A percentile compares a stretch with the other conserved stretches of the same genome.
Conservation (phyloP, 53 echinoderm and acorn worm species). For the Arbacia lixula region DNA sequence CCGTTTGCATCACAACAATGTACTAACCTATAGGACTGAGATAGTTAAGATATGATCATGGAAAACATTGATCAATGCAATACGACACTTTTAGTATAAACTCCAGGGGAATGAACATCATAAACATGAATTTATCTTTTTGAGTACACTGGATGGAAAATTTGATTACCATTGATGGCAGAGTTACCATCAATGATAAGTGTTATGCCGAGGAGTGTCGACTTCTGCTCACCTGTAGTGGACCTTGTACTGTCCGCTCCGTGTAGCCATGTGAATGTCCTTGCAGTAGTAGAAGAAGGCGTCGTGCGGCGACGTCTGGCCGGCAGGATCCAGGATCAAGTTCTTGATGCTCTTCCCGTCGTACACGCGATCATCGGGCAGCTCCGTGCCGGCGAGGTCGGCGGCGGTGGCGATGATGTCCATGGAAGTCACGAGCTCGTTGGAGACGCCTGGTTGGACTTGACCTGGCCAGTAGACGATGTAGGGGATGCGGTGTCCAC, state of each 20-base stretch:
- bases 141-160: no score
- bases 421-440: constrained; percentile 76
- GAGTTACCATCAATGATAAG: no score
- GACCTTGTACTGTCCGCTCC: constrained; percentile 66
- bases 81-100: no score
- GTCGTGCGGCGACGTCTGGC: constrained; percentile 54
- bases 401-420: constrained; percentile 77
- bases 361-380: constrained; percentile 61
- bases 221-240: no score
- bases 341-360: constrained; percentile 78
- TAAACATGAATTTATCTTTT: no score
- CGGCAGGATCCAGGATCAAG: constrained; percentile 55
- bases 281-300: constrained; percentile 77
- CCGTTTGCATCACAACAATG: no score
- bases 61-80: no score
- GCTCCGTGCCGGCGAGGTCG: constrained; percentile 70
- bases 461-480: constrained; percentile 87
- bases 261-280: constrained; percentile 67
- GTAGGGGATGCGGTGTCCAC: constrained; percentile 77
- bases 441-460: constrained; percentile 66
- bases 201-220: no score
- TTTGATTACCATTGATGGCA: no score
- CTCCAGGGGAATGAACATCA: no score
- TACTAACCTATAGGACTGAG: no score
- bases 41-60: no score